Evolutionary conservation across 2,888 invertebrate genomes (phyloP), one percentile per base, ranked within the genome.

Genomic region (Nebria salina): DNA sequence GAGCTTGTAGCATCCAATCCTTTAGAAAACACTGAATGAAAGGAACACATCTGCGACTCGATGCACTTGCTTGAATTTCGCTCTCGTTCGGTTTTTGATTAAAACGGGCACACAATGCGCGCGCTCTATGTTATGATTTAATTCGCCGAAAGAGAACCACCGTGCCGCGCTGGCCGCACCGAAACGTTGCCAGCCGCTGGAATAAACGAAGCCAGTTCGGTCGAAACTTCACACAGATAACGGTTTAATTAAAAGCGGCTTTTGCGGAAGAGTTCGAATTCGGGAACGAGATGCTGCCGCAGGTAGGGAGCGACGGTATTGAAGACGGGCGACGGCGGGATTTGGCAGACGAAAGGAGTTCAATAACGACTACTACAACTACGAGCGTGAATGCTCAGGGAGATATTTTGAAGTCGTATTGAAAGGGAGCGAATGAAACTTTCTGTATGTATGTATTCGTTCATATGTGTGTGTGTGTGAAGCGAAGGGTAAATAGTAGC

Each of bases 391-490:
- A 77, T 83, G 83, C 84, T 84, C 84, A 83, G 78, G 83, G 84
- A 84, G 84, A 86, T 85, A 85, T 84, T 85, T 85, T 85, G 83
- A 85, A 85, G 84, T 84, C 84, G 83, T 83, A 84, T 82, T 83
- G 85, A 85, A 85, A 85, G 85, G 85, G 84, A 83, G 83, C 85
- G 85, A 84, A 86, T 85, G 85, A 86, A 86, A 86, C 85, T 86
- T 86, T 86, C 54, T 54, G 54, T 54, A 1, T 54, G 54, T 54
- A 13, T 54, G 7, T 54, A 13, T 54, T 5, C 8, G 54, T 54
- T 5, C 8, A 8, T 2, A 54, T 54, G 54, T 54, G 7, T 54
- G 4, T 2, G 85, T 85, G 85, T 83, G 82, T 75, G 83, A 83
- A 83, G 83, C 83, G 82, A 84, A 34, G 84, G 83, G 83, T 82